Base-by-base conservation (phyloP, 1,140 invertebrate species). In the Halesus radiatus region DNA sequence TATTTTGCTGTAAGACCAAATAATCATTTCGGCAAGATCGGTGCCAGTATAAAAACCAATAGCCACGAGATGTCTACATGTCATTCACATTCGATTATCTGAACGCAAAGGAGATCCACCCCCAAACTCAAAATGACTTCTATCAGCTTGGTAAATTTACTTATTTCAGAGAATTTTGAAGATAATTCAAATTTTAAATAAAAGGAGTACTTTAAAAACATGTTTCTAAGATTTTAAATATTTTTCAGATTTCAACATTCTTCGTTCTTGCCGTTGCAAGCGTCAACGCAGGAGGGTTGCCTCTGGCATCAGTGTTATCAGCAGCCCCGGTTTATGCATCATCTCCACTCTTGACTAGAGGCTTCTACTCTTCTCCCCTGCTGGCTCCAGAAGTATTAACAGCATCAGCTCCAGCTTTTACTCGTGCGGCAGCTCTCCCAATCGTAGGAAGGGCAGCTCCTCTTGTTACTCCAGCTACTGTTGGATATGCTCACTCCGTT, bases 401-500 rank as follows among this genome's bases (percentile, higher is more conserved):
- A 32, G 62, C 64, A 78, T 64, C 77, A 37, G 77, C 77, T 18
- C 77, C 77, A 22, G 64, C 66, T 15, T 60, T 72, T 26, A 37
- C 77, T 15, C 50, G 20, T 20, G 76, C 76, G 29, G 76, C 76
- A 53, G 62, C 76, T 32, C 45, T 60, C 10, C 78, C 78, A 37
- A 10, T 79, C 6, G 53, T 74, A 32, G 84, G 84, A n/a, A 84
- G 87, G 3, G 83, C 86, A 54, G 84, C 54, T 37, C 79, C 79
- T 15, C 80, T 80, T 20, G 29, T 81, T 15, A 29, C 76, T n/a
- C 37, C 80, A n/a, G 86, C 88, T 18, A 84, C 86, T 16, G 84
- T 88, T 3, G 87, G 85, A 10, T 88, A 89, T 79, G 87, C 89
- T 66, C 87, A 89, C 81, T 86, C 87, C n/a, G 84, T 88, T 58